Percentiles rank a stretch among this genome's conserved stretches.
phyloP scores from a whole-genome alignment of 2,888 invertebrate species.

The Agonopterix heracliana region DNA sequence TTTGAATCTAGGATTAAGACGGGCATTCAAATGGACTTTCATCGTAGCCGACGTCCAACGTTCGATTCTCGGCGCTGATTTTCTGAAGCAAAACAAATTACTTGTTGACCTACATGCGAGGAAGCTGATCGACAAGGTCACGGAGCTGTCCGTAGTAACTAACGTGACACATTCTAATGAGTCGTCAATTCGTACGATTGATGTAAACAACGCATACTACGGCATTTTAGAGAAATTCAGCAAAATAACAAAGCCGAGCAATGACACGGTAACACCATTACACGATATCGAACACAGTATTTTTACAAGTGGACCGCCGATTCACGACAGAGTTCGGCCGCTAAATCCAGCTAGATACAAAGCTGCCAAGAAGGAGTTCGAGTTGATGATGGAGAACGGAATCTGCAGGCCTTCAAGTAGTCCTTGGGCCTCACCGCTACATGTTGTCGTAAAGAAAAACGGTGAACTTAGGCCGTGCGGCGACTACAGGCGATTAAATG shows the following conservation, averaged over 20 bases:
- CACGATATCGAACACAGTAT: slow-evolving; percentile 1
- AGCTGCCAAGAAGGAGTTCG: slow-evolving; percentile 3
- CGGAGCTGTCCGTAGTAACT: background rate
- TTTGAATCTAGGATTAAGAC: slow-evolving; percentile 9
- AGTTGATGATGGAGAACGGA: slow-evolving; percentile 1
- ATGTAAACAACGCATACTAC: background rate
- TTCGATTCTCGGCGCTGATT: slow-evolving; percentile 14
- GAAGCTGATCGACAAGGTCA: background rate
- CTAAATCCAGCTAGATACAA: background rate
- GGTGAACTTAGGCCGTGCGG: no score
- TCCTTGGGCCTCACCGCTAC: no score
- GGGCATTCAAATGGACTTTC: slow-evolving; percentile 9
- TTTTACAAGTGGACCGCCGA: slow-evolving; percentile 1
- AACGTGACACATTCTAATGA: background rate
- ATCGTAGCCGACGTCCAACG: slow-evolving; percentile 9
- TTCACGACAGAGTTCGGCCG: background rate
- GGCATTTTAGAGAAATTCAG: slow-evolving; percentile 1
- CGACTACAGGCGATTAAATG: no score
- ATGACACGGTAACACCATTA: background rate
- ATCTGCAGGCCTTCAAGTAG: slow-evolving; percentile 12
- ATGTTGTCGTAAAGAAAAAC: no score
- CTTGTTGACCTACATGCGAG: slow-evolving; percentile 4
- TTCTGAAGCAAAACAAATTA: slow-evolving; percentile 7
- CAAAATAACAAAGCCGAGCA: slow-evolving; percentile 2
- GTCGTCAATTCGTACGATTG: background rate